These are phyloP conservation scores for Lepidonotus clava DNA, from an alignment of 2,888 invertebrate species.

Conservation along the genomic window DNA sequence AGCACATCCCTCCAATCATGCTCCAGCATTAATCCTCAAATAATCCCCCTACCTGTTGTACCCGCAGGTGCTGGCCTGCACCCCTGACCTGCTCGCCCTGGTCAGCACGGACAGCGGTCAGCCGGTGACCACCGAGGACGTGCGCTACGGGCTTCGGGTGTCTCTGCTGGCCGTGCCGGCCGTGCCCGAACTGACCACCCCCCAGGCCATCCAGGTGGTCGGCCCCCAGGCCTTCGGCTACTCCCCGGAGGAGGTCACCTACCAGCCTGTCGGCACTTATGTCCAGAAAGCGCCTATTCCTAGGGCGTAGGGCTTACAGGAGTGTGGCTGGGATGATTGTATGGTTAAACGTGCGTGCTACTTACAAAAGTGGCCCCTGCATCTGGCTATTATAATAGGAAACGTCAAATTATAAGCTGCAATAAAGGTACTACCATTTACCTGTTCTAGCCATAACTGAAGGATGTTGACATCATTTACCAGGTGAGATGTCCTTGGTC, in stretches of 20 bases:
- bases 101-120: slow-evolving; percentile 74
- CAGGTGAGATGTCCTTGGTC: too few species aligned
- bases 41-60: background rate
- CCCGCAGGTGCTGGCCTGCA: slow-evolving; percentile 66
- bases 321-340: background rate
- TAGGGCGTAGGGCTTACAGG: background rate
- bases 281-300: background rate
- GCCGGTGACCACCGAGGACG: slow-evolving; percentile 73
- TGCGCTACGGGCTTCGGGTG: slow-evolving; percentile 74
- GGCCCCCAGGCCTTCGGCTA: slow-evolving; percentile 53
- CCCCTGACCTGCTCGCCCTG: slow-evolving; percentile 75
- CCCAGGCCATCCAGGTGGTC: background rate
- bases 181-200: slow-evolving; percentile 17
- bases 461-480: too few species aligned
- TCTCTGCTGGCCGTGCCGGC: slow-evolving; percentile 71
- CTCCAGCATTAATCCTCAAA: too few species aligned
- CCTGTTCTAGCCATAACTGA: too few species aligned
- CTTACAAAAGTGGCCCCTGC: too few species aligned
- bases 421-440: too few species aligned
- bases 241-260: slow-evolving; percentile 49
- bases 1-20: too few species aligned
- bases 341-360: too few species aligned
- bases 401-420: too few species aligned
- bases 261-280: slow-evolving; percentile 7
- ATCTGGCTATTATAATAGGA: too few species aligned